phyloP scores from a whole-genome alignment of 92 coral and sea anemone genomes.

The Galaxea fascicularis region DNA sequence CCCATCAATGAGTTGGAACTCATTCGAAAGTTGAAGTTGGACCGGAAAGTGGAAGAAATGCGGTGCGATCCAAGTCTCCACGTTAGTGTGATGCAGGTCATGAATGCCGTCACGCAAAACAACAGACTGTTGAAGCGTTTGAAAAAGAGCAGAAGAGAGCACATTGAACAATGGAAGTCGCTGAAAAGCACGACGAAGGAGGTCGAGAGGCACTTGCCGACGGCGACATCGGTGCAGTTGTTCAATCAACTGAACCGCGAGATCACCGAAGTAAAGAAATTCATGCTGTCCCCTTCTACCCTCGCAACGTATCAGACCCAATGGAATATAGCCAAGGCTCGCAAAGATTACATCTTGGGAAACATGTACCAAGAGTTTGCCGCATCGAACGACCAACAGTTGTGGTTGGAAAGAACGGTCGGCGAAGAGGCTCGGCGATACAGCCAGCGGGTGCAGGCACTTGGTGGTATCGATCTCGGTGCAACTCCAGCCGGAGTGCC shows the following conservation, averaged over 20 bases:
- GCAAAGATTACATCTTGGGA: neutral
- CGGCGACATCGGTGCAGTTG: neutral
- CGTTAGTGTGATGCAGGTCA: neutral
- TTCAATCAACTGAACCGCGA: neutral
- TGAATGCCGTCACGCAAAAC: neutral
- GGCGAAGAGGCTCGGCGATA: neutral
- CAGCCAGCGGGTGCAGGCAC: neutral
- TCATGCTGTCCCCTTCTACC: neutral
- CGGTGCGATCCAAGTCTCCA: neutral
- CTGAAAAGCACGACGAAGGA: neutral
- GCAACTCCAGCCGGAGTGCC: conserved; percentile 2
- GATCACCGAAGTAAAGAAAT: neutral
- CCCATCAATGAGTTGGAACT: neutral
- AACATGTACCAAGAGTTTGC: neutral
- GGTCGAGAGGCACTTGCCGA: neutral
- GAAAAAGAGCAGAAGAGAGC: neutral
- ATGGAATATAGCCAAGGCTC: neutral
- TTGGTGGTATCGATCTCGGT: conserved; percentile 10
- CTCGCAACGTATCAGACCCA: neutral
- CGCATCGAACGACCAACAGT: neutral
- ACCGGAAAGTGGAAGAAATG: neutral
- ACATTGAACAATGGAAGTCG: neutral
- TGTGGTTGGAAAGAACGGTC: neutral
- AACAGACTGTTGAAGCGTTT: neutral
- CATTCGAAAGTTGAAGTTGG: neutral